phyloP scores from a whole-genome alignment of 2,888 invertebrate species.

The Ormyrus thymus region DNA sequence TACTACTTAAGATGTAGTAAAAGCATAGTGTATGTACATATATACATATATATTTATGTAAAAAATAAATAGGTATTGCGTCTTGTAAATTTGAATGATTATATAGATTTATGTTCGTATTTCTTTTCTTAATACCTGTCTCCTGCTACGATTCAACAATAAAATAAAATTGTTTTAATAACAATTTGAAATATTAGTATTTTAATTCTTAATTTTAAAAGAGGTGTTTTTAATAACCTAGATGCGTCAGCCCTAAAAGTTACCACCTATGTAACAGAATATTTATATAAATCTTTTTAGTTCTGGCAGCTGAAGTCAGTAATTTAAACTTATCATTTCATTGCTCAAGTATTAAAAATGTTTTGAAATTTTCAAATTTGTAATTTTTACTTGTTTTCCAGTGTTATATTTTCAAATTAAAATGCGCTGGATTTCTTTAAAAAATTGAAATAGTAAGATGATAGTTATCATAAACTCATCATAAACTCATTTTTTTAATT shows the following conservation, averaged over 20 bases:
- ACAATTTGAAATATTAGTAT: constrained; percentile 30
- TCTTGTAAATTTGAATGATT: constrained; percentile 55
- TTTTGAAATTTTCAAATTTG: constrained; percentile 17
- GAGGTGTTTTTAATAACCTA: constrained; percentile 24
- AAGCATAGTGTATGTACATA: constrained; percentile 57
- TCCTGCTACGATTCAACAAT: constrained; percentile 45
- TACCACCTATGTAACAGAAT: constrained; percentile 38
- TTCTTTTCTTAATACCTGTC: constrained; percentile 45
- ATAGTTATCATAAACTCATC: background rate
- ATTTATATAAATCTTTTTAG: constrained; percentile 40
- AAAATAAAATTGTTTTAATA: constrained; percentile 46
- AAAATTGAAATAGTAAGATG: no score
- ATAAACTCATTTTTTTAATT: constrained; percentile 18
- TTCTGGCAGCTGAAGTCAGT: constrained; percentile 47
- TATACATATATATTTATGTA: constrained; percentile 57
- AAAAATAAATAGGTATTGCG: constrained; percentile 56
- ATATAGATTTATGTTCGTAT: constrained; percentile 47
- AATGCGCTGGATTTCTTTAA: no score
- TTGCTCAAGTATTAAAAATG: constrained; percentile 34
- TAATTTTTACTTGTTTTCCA: constrained; percentile 15
- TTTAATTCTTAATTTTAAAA: constrained; percentile 38
- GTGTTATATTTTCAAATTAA: constrained; percentile 20
- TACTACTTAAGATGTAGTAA: constrained; percentile 52
- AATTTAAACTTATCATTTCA: constrained; percentile 13
- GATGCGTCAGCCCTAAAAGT: constrained; percentile 16